Percentiles rank a stretch among this genome's conserved stretches.
phyloP scores from a whole-genome alignment of 2,888 invertebrate species.

The Polymixis flavicincta region DNA sequence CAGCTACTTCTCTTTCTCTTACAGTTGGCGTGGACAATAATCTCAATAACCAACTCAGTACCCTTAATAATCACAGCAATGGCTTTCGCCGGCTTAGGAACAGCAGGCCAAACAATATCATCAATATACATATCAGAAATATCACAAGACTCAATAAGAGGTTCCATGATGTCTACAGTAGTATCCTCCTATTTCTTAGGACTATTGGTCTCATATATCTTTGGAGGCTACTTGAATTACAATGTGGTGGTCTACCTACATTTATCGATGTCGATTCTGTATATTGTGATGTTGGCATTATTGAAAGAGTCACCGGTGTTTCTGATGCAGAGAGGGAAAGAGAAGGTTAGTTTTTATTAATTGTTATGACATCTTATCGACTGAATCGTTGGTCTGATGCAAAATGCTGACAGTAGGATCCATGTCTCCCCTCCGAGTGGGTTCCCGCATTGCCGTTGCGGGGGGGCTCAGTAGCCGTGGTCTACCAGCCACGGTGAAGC shows the following conservation, averaged over 20 bases:
- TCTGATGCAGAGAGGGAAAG: conserved; percentile 76
- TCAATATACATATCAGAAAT: conserved; percentile 83
- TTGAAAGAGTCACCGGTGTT: conserved; percentile 83
- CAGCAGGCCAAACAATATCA: conserved; percentile 79
- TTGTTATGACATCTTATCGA: not conserved
- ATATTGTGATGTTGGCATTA: conserved; percentile 73
- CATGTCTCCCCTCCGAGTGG: too few species aligned
- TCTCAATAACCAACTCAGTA: conserved; percentile 73
- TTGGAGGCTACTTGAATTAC: conserved; percentile 80
- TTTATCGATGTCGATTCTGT: conserved; percentile 75
- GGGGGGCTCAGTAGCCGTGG: too few species aligned
- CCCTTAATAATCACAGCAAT: conserved; percentile 73
- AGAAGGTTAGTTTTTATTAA: conserved; percentile 70
- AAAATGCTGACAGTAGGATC: not conserved
- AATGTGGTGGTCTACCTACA: conserved; percentile 76
- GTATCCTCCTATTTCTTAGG: conserved; percentile 79
- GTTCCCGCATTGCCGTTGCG: too few species aligned
- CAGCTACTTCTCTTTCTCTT: not conserved
- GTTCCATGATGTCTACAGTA: conserved; percentile 75
- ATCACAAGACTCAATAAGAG: conserved; percentile 80
- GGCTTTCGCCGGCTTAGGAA: conserved; percentile 76
- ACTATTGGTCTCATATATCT: conserved; percentile 76
- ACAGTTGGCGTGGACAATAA: conserved; percentile 79
- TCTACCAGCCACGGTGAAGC: too few species aligned
- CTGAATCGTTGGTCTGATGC: not conserved